Evolutionary conservation across 2,888 invertebrate species (phyloP), one percentile per base, ranked within the genome.

Genomic region (Marasmarcha lunaedactyla): DNA sequence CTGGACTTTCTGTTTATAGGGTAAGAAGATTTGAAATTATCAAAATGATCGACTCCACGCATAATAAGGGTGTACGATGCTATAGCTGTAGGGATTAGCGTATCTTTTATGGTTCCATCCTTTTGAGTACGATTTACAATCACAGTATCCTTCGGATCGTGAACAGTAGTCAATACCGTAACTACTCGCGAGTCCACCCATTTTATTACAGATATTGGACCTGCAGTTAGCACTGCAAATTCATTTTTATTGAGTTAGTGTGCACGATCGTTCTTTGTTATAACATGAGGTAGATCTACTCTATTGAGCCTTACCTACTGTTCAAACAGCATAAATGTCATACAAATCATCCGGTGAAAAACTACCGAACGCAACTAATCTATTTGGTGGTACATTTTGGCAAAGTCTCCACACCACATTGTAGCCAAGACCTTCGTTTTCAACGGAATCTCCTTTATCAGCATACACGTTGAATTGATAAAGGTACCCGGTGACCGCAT

Each of bases 281-380:
- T 37, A 1, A 44, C 42, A 14, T 27, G 26, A n/a, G 43, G 42
- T 3, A 47, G 38, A 26, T 43, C 42, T 36, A 44, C 43, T 42
- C 44, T 39, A 34, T 46, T 33, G 10, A n/a, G n/a, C n/a, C n/a
- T n/a, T 15, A 27, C 43, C 38, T n/a, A 48, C 43, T 5, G 46
- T 45, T 7, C 45, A 46, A n/a, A 48, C 46, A 13, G 43, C 42
- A 37, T 26, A 43, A 36, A 43, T 44, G 37, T 45, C 41, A 15
- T 36, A 33, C 14, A 42, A 20, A 38, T 30, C 43, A 14, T 46
- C 44, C 41, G 13, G 42, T 43, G 33, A 44, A 40, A 45, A 48
- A 15, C 43, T 46, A 20, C 44, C 48, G 30, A 48, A 45, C 5
- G 44, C 45, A 20, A 45, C 20, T 34, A 48, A 36, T 3, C 44